Percentiles rank a stretch among this genome's conserved stretches.
Evolutionary conservation across 2,888 invertebrate species (phyloP).

Genomic region (Nomada ferruginata): DNA sequence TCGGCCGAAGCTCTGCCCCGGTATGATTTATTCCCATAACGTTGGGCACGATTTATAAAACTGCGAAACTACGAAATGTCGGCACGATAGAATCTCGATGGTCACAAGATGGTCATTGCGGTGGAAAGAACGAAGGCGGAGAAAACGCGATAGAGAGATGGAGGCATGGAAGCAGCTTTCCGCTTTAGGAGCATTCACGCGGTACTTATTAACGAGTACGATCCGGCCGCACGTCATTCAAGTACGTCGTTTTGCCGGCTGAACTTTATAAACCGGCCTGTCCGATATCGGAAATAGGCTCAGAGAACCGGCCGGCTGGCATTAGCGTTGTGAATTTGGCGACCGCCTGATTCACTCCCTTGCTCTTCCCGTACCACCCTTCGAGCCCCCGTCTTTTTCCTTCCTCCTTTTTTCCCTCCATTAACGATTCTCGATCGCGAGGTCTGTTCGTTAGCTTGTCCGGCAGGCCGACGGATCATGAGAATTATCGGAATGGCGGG

Average conservation of each 20-base stretch:
- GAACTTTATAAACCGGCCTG: constrained; percentile 55
- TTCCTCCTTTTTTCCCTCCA: constrained; percentile 5
- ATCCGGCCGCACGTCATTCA: constrained; percentile 53
- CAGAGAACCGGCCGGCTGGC: constrained; percentile 47
- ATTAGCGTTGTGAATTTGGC: constrained; percentile 52
- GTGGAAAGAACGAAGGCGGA: too few relatives aligned
- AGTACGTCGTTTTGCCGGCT: constrained; percentile 52
- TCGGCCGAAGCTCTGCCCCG: too few relatives aligned
- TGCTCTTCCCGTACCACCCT: not conserved
- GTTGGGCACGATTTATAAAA: too few relatives aligned
- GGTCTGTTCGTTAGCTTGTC: constrained; percentile 29
- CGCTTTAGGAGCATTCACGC: constrained; percentile 51
- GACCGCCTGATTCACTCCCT: constrained; percentile 26
- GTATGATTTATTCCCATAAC: too few relatives aligned
- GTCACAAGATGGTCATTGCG: too few relatives aligned
- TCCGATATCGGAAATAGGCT: constrained; percentile 71
- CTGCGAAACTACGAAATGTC: too few relatives aligned
- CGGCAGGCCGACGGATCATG: constrained; percentile 20
- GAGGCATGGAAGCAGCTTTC: constrained; percentile 39
- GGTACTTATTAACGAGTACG: constrained; percentile 59
- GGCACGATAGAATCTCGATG: too few relatives aligned
- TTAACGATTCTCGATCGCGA: constrained; percentile 54
- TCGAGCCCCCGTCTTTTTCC: not conserved
- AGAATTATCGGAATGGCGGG: constrained; percentile 45
- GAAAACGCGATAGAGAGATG: not conserved